Percentiles rank a stretch among this genome's conserved stretches.
phyloP scores from a whole-genome alignment of 2,888 invertebrate species.

The Ennomos quercinarius region DNA sequence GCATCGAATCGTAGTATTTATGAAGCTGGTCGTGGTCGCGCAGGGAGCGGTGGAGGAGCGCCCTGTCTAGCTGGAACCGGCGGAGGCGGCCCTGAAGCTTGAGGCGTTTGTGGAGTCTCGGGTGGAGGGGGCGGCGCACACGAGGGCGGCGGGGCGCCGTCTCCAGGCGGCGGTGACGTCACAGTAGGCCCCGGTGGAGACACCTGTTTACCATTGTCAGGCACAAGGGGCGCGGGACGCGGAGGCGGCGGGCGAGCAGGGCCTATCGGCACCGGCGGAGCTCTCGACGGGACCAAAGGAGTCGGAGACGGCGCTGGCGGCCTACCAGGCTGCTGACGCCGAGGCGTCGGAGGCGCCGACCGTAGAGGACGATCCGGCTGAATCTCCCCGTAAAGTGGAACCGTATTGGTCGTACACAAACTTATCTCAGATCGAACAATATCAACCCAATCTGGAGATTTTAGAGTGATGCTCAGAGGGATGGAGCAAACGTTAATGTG shows the following conservation, averaged over 20 bases:
- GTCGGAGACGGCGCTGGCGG: conserved; percentile 87
- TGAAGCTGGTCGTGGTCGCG: conserved; percentile 79
- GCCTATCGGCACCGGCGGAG: conserved; percentile 74
- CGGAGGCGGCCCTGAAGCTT: conserved; percentile 69
- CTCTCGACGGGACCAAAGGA: conserved; percentile 73
- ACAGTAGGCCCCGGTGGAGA: conserved; percentile 48
- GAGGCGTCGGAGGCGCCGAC: conserved; percentile 78
- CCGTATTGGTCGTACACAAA: conserved; percentile 93
- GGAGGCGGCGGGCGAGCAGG: conserved; percentile 86
- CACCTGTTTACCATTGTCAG: conserved; percentile 73
- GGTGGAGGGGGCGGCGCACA: conserved; percentile 86
- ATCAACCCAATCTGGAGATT: conserved; percentile 94
- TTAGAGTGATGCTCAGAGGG: conserved; percentile 89
- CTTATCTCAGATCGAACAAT: conserved; percentile 93
- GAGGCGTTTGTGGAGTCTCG: conserved; percentile 60
- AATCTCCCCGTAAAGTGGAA: conserved; percentile 88
- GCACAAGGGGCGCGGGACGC: conserved; percentile 82
- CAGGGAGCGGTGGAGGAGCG: conserved; percentile 88
- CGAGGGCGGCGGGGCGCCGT: conserved; percentile 87
- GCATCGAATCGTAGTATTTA: conserved; percentile 30
- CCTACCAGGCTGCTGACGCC: conserved; percentile 85
- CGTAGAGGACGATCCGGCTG: conserved; percentile 69
- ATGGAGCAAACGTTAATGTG: conserved; percentile 87
- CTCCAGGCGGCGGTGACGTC: conserved; percentile 79
- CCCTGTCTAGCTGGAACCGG: conserved; percentile 85